Evolutionary conservation across 2,797 vertebrate genomes (phyloP), one percentile per base, ranked within the genome.

Genomic region (Pipistrellus kuhlii): DNA sequence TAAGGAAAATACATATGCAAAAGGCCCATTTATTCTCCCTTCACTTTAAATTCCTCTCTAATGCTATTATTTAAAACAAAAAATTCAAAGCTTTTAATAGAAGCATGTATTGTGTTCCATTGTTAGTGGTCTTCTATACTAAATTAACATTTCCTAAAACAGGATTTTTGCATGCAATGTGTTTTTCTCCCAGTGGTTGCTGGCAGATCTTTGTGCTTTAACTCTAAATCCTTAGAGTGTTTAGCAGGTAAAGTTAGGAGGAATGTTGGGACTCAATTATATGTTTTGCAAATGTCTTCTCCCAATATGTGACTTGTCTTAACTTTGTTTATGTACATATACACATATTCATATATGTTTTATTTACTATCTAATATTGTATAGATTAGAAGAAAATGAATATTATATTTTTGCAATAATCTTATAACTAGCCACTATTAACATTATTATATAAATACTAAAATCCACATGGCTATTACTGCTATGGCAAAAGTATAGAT

Each of bases 51-150:
- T 94, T 85, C 11, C 91, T 86, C 93, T 71, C 55, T 59, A 90
- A 32, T 51, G 69, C 51, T 66, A 80, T 85, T 55, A 84, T 83
- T 83, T 93, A 77, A 91, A 95, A 73, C 82, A 94, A 35, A 46
- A 32, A 6, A 44, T 57, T 77, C 75, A 69, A 83, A 91, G 46
- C 15, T 93, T 32, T 80, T 75, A 84, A 78, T 81, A 73, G 71
- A 96, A 93, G 27, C 25, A 27, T 44, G 30, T 8, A 15, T 57
- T 83, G 17, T 84, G n/a, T 55, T 88, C 14, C 18, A 77, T 88
- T 76, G 75, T 35, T 46, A 72, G 41, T 13, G 15, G 27, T 76
- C 7, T 80, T 87, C 62, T 90, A 53, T 81, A 91, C 30, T 78
- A 76, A 91, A 53, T 27, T 64, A 38, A 15, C 35, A 21, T 86